Evolutionary conservation across 2,888 invertebrate genomes (phyloP).

Genomic region (Tipula confusa): DNA sequence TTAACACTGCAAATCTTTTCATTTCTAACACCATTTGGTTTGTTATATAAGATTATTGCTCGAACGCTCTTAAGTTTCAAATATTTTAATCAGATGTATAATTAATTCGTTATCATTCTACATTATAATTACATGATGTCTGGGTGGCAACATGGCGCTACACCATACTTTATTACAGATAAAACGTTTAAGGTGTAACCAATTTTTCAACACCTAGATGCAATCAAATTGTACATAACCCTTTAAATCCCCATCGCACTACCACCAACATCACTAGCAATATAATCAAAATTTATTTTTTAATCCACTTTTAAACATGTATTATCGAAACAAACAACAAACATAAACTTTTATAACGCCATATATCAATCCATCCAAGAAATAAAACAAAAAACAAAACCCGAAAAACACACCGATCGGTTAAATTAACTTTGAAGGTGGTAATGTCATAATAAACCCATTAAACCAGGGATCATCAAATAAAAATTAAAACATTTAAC

Average conservation of each 20-base stretch:
- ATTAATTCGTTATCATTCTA: too few relatives aligned
- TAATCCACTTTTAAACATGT: background rate
- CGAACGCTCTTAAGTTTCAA: too few relatives aligned
- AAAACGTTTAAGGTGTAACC: background rate
- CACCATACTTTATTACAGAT: background rate
- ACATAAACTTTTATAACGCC: background rate
- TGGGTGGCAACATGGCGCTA: background rate
- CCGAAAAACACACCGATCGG: background rate
- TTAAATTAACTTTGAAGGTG: conserved; percentile 20
- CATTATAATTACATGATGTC: background rate
- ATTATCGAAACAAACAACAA: background rate
- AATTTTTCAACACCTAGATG: background rate
- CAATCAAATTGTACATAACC: background rate
- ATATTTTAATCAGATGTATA: too few relatives aligned
- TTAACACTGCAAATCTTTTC: too few relatives aligned
- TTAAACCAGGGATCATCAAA: conserved; percentile 9
- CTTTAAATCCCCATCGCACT: background rate
- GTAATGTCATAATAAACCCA: background rate
- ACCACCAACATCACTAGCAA: too few relatives aligned
- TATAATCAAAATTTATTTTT: too few relatives aligned
- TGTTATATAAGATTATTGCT: too few relatives aligned
- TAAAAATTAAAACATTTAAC: background rate
- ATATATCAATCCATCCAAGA: background rate
- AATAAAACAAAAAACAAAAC: background rate
- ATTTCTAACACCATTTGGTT: too few relatives aligned